These are phyloP conservation scores for Chloroceryle aenea DNA, from an alignment of 2,113 vertebrate species.

Conservation along the genomic window DNA sequence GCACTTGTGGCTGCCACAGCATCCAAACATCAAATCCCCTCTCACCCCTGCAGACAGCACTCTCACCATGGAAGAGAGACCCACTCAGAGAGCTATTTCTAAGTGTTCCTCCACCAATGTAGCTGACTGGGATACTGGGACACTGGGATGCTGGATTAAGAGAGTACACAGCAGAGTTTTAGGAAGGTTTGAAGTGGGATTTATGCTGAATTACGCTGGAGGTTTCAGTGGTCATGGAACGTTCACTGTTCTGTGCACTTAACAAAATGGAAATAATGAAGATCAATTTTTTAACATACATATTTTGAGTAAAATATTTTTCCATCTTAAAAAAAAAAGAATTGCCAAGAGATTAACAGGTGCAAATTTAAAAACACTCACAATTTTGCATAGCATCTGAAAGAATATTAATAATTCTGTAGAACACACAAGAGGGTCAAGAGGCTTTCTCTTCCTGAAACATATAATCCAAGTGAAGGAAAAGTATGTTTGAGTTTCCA, in stretches of 20 bases:
- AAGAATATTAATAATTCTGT: neutral
- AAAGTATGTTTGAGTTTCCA: neutral
- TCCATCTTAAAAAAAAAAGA: neutral
- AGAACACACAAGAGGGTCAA: rapidly evolving
- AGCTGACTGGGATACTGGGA: too few species aligned
- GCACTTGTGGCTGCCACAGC: neutral
- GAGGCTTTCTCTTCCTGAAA: neutral
- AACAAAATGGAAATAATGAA: neutral
- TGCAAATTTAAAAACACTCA: neutral
- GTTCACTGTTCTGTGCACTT: neutral
- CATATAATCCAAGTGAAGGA: neutral
- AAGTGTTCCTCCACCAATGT: neutral
- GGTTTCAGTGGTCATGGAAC: neutral
- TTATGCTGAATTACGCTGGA: neutral
- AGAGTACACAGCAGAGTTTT: neutral
- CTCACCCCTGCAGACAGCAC: neutral
- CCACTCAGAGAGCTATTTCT: neutral
- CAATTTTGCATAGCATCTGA: neutral
- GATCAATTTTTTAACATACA: neutral
- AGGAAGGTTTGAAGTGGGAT: neutral
- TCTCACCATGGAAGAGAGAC: neutral
- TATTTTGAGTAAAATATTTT: neutral
- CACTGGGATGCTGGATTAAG: neutral
- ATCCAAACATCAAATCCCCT: neutral
- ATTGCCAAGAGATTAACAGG: neutral